Conservation (phyloP, 2,113 vertebrate species). For the Haplochromis burtoni region DNA sequence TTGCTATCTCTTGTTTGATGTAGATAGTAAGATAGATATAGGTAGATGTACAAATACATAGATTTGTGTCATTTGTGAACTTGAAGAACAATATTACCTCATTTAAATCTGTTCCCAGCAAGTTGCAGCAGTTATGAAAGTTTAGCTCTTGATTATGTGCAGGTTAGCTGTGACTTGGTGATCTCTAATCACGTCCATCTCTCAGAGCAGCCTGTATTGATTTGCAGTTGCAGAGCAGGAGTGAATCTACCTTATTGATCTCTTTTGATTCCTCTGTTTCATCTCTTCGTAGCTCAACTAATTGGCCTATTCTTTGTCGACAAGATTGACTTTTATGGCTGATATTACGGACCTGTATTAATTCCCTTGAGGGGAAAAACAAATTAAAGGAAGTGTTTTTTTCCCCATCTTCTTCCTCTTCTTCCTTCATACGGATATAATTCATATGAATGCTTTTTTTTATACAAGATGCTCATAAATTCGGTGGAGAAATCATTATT, state of each 20-base stretch:
- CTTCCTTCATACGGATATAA: conserved; percentile 37
- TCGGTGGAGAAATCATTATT: conserved; percentile 70
- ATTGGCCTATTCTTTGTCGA: conserved; percentile 63
- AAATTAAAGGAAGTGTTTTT: conserved; percentile 58
- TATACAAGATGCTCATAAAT: conserved; percentile 60
- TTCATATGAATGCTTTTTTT: conserved; percentile 58
- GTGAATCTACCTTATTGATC: conserved; percentile 60
- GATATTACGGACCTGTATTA: conserved; percentile 62
- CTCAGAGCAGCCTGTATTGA: conserved; percentile 34
- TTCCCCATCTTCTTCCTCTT: neutral
- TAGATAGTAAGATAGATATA: neutral
- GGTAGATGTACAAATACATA: neutral
- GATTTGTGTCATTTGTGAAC: neutral
- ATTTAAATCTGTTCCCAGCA: neutral
- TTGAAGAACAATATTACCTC: neutral
- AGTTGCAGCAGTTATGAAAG: neutral
- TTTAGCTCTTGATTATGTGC: conserved; percentile 17
- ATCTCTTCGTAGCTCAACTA: conserved; percentile 50
- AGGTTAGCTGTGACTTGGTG: conserved; percentile 3
- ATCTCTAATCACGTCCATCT: conserved; percentile 12
- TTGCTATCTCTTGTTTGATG: neutral
- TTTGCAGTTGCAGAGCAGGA: neutral
- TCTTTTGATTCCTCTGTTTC: conserved; percentile 64
- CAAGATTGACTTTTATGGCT: conserved; percentile 63
- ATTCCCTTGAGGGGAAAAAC: conserved; percentile 61